Evolutionary conservation across 1,140 invertebrate species (phyloP).

Genomic region (Onthophagus taurus): DNA sequence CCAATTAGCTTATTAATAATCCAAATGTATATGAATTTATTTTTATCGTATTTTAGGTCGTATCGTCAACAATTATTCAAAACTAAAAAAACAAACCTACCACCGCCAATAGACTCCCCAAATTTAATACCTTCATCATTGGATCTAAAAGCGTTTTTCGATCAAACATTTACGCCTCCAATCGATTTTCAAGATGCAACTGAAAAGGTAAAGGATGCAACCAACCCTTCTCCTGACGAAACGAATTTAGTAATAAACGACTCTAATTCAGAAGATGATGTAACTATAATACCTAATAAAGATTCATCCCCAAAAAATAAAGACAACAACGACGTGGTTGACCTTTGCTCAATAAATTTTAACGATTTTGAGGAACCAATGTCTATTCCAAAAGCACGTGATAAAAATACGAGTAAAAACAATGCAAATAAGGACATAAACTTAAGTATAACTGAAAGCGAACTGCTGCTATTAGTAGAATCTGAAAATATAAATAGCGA

Average conservation of each 20-base stretch:
- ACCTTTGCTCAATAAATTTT: constrained; percentile 6
- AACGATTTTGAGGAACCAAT: constrained; percentile 8
- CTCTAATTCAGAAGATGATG: too few relatives aligned
- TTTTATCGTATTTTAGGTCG: too few relatives aligned
- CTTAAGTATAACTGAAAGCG: too few relatives aligned
- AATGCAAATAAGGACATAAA: too few relatives aligned
- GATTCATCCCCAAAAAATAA: too few relatives aligned
- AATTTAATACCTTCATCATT: background rate
- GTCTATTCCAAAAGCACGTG: background rate
- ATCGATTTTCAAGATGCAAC: constrained; percentile 18
- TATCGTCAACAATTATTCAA: too few relatives aligned
- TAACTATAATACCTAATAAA: background rate
- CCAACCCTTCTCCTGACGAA: too few relatives aligned
- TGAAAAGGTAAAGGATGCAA: background rate
- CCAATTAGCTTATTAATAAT: background rate
- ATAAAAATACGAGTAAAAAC: background rate
- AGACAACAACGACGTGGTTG: background rate
- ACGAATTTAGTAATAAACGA: too few relatives aligned
- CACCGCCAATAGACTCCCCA: background rate
- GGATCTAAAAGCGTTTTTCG: constrained; percentile 2
- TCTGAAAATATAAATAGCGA: too few relatives aligned
- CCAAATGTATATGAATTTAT: too few relatives aligned
- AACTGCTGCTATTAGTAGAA: too few relatives aligned
- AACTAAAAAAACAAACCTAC: too few relatives aligned
- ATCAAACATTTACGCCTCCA: constrained; percentile 15